Conservation (phyloP, 2,797 vertebrate genomes). For the Benthosema pterotum region DNA sequence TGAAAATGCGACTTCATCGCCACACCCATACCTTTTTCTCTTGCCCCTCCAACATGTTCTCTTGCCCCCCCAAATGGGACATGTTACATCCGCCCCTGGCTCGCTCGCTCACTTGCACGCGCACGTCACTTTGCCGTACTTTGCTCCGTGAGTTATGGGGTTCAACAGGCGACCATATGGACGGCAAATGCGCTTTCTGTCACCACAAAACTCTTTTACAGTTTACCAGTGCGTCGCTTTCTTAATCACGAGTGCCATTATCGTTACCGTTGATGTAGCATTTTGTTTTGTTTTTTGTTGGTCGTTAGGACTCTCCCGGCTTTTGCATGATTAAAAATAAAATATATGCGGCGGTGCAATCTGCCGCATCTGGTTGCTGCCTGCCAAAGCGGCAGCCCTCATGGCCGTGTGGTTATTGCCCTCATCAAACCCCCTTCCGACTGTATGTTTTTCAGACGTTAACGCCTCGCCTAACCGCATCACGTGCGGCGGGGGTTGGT, state of each 20-base stretch:
- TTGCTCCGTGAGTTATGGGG: conserved; percentile 73
- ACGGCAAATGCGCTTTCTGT: conserved; percentile 72
- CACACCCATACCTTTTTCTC: too few relatives aligned
- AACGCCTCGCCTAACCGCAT: conserved; percentile 48
- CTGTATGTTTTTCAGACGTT: conserved; percentile 60
- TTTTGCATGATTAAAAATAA: conserved; percentile 80
- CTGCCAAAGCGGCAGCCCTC: conserved; percentile 67
- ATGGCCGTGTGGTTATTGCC: conserved; percentile 64
- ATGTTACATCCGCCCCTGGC: too few relatives aligned
- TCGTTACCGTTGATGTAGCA: conserved; percentile 76
- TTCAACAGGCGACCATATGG: conserved; percentile 76
- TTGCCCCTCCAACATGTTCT: too few relatives aligned
- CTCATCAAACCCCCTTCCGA: conserved; percentile 60
- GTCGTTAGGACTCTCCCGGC: conserved; percentile 75
- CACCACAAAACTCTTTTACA: conserved; percentile 64
- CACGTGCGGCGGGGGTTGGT: conserved; percentile 28
- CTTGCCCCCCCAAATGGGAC: too few relatives aligned
- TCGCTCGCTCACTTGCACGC: too few relatives aligned
- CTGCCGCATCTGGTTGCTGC: conserved; percentile 68
- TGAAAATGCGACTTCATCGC: too few relatives aligned
- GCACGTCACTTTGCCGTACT: conserved; percentile 48
- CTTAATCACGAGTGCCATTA: conserved; percentile 79
- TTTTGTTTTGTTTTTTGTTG: conserved; percentile 78
- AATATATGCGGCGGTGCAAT: conserved; percentile 71
- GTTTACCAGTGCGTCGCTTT: conserved; percentile 71